Percentiles rank a stretch among this genome's conserved stretches.
Conservation (phyloP, 2,888 invertebrate species). For the Phlogophora meticulosa region DNA sequence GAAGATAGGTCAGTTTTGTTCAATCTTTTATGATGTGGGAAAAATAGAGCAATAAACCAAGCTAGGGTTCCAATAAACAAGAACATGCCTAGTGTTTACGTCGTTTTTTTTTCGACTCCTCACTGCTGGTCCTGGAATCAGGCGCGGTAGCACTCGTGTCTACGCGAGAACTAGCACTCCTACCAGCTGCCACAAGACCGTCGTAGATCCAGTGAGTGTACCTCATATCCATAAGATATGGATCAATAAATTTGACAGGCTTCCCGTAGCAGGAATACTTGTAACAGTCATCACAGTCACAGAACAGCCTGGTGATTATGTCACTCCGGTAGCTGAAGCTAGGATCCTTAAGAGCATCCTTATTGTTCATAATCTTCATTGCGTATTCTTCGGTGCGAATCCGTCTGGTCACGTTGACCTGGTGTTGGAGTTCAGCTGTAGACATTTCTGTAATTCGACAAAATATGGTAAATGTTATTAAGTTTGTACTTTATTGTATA, state of each 20-base stretch:
- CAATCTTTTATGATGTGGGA: neutral
- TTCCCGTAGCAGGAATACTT: slow-evolving; percentile 41
- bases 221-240: slow-evolving; percentile 47
- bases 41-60: neutral
- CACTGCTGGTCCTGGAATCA: neutral
- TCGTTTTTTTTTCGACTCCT: slow-evolving; percentile 17
- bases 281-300: slow-evolving; percentile 37
- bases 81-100: neutral
- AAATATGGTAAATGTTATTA: neutral
- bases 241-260: slow-evolving; percentile 46
- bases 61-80: neutral
- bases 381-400: slow-evolving; percentile 44
- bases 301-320: slow-evolving; percentile 6
- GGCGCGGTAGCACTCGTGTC: neutral
- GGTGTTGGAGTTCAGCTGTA: neutral
- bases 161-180: slow-evolving; percentile 6
- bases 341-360: slow-evolving; percentile 22
- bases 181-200: slow-evolving; percentile 36
- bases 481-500: neutral
- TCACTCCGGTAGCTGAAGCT: slow-evolving; percentile 32
- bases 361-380: neutral
- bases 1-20: too few species aligned
- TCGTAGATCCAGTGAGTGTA: slow-evolving; percentile 44
- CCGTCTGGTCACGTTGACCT: slow-evolving; percentile 27
- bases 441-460: slow-evolving; percentile 40